These are phyloP conservation scores for Parazoanthus atlanticus DNA, from an alignment of 92 coral and sea anemone species.

Conservation along the genomic window DNA sequence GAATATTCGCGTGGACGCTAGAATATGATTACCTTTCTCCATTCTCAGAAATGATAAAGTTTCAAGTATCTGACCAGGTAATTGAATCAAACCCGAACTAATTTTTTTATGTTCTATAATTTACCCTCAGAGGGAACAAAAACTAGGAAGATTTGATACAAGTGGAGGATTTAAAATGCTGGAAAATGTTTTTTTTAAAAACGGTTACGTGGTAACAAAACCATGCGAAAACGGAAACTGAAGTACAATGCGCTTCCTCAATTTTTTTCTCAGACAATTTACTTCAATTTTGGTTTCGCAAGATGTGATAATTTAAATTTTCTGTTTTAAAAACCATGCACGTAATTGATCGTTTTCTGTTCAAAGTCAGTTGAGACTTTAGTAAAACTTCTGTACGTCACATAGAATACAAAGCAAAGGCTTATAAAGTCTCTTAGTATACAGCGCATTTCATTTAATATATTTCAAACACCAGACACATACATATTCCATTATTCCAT, in stretches of 20 bases:
- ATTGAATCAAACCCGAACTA: neutral
- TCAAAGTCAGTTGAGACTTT: neutral
- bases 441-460: neutral
- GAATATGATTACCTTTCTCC: neutral
- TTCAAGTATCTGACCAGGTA: neutral
- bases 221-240: slow-evolving; percentile 19
- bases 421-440: neutral
- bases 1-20: neutral
- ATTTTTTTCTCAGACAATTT: neutral
- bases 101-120: too few relatives aligned
- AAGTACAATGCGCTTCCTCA: neutral
- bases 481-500: neutral
- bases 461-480: neutral
- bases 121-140: neutral
- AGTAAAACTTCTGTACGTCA: neutral
- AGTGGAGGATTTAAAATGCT: neutral
- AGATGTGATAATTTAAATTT: neutral
- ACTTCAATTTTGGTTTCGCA: neutral
- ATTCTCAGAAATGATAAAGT: neutral
- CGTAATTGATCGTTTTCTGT: neutral
- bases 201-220: neutral
- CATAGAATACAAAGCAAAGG: neutral
- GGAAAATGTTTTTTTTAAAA: neutral
- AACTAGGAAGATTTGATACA: neutral
- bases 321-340: neutral